Base-by-base conservation (phyloP, 2,113 vertebrate species). In the Laticauda colubrina region DNA sequence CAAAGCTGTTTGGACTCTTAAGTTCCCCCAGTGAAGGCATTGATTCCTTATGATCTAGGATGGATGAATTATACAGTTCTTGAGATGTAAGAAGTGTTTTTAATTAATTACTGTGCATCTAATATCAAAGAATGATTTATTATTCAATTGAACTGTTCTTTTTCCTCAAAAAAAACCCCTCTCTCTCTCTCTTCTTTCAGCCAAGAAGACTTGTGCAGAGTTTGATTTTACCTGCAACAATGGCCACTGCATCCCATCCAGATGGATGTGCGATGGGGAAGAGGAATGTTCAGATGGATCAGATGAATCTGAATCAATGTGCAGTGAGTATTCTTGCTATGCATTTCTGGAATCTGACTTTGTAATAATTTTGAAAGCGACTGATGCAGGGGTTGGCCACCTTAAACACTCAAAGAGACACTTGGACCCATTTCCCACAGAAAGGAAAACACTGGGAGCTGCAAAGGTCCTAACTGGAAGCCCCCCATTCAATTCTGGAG, bases 211-310 rank as follows among this genome's bases (percentile, higher is more conserved):
- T 0, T 99, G 99, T 94, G 98, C 98, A 0, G 98, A 98, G 91
- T 98, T 98, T 0, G 99, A 99, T 96, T 99, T 99, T 93, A 98
- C 98, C 95, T 99, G 99, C 94, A 98, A 98, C 95, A 98, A 99
- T 0, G 99, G 99, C 89, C 99, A 99, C 96, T 99, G 99, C 94
- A 98, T 99, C 94, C 98, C 98, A 0, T 98, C 98, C 54, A 97
- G 98, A 88, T 99, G 99, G 99, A 99, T 98, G 93, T 99, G 99
- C 87, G 99, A 99, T 0, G 99, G 99, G 0, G 99, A 99, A 90
- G 97, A 98, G 1, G 99, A 99, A 91, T 99, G 99, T 94, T 96
- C 98, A 0, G 99, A 99, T 0, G 99, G 98, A 11, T 99, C 99
- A 0, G 99, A 99, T 0, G 99, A 99, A 95, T 98, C 98, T 0